Percentiles rank a stretch among this genome's conserved stretches.
Evolutionary conservation across 2,113 vertebrate genomes (phyloP).

Genomic region (Eptesicus fuscus): DNA sequence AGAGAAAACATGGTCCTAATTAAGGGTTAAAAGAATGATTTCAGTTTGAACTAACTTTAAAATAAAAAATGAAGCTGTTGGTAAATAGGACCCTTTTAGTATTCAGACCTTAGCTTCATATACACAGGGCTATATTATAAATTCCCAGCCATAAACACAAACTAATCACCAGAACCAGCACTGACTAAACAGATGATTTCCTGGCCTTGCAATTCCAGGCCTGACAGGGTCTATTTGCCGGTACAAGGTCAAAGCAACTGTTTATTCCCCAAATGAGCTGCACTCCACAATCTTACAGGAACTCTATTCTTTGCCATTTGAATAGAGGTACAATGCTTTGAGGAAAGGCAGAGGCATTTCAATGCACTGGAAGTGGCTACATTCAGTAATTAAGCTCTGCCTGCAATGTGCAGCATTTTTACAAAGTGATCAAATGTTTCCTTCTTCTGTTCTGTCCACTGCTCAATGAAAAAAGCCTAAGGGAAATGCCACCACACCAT

Average conservation of each 20-base stretch:
- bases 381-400: constrained; percentile 23
- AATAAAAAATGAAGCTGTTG: constrained; percentile 74
- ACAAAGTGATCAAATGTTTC: constrained; percentile 56
- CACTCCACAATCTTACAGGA: constrained; percentile 58
- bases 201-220: constrained; percentile 70
- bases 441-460: constrained; percentile 61
- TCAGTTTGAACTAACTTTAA: constrained; percentile 73
- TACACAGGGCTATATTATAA: constrained; percentile 56
- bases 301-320: constrained; percentile 67
- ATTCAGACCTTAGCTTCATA: constrained; percentile 60
- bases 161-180: constrained; percentile 12
- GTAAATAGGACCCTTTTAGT: constrained; percentile 72
- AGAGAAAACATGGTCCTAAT: constrained; percentile 64
- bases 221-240: constrained; percentile 67
- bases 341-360: constrained; percentile 37
- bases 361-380: constrained; percentile 29
- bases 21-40: constrained; percentile 77
- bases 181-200: constrained; percentile 77
- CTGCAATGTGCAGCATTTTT: constrained; percentile 65
- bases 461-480: constrained; percentile 38
- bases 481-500: constrained; percentile 34
- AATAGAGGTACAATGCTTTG: constrained; percentile 45
- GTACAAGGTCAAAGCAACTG: constrained; percentile 81
- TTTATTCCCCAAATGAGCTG: constrained; percentile 72
- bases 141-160: constrained; percentile 73